Conservation (phyloP, 2,888 invertebrate genomes). For the Drosophila robusta region DNA sequence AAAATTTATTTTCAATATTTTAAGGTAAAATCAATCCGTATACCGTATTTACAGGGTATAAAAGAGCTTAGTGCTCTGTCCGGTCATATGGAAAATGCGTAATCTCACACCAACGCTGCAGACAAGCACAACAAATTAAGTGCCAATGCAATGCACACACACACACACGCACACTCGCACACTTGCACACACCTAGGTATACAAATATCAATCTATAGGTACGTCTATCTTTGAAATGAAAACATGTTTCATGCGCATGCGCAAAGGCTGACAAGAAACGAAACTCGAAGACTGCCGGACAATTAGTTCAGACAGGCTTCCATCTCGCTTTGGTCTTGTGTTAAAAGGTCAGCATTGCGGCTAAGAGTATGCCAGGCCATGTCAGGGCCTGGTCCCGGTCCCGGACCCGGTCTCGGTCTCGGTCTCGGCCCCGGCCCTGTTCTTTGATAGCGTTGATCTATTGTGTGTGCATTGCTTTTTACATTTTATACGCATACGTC, state of each 20-base stretch:
- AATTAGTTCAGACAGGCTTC: slow-evolving; percentile 78
- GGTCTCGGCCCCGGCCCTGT: slow-evolving; percentile 23
- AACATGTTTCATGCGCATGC: slow-evolving; percentile 75
- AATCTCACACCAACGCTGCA: slow-evolving; percentile 68
- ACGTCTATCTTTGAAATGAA: slow-evolving; percentile 69
- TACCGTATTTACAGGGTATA: slow-evolving; percentile 30
- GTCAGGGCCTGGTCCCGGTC: slow-evolving; percentile 10
- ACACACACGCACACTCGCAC: slow-evolving; percentile 10
- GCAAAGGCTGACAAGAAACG: slow-evolving; percentile 57
- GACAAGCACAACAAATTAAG: slow-evolving; percentile 76
- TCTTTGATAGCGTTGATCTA: slow-evolving; percentile 77
- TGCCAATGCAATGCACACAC: slow-evolving; percentile 60
- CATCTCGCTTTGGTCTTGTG: slow-evolving; percentile 60
- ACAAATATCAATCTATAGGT: slow-evolving; percentile 61
- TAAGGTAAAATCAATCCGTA: background rate
- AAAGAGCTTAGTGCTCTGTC: slow-evolving; percentile 20
- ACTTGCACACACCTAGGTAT: slow-evolving; percentile 32
- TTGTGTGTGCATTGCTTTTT: slow-evolving; percentile 67
- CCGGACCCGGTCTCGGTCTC: slow-evolving; percentile 1
- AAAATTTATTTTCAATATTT: background rate
- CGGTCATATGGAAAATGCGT: slow-evolving; percentile 66
- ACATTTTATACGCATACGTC: slow-evolving; percentile 71
- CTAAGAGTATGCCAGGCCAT: slow-evolving; percentile 44
- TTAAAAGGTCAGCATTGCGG: slow-evolving; percentile 73
- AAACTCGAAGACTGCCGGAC: slow-evolving; percentile 58